These are phyloP conservation scores for Alviniconcha strummeri DNA, from an alignment of 2,888 invertebrate genomes.

Conservation along the genomic window DNA sequence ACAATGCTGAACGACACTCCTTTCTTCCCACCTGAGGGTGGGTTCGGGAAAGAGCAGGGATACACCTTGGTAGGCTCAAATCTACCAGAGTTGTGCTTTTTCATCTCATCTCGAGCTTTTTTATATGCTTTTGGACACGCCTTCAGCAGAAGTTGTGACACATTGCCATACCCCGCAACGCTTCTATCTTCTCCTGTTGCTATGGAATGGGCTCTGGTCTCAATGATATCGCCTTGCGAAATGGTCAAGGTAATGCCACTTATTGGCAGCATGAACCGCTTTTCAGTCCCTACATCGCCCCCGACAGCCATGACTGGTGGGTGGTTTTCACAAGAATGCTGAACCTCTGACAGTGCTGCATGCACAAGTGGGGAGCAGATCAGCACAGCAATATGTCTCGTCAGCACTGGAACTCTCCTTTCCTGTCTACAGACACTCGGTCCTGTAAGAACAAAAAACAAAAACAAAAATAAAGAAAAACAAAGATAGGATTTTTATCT, in stretches of 20 bases:
- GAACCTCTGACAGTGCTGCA: background rate
- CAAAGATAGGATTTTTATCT: no score
- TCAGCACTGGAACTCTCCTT: background rate
- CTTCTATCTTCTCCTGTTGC: background rate
- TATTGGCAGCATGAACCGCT: background rate
- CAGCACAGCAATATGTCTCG: background rate
- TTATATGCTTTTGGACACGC: constrained; percentile 7
- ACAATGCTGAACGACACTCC: constrained; percentile 11
- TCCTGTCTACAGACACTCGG: no score
- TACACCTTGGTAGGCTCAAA: constrained; percentile 8
- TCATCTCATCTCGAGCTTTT: background rate
- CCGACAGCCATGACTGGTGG: constrained; percentile 3
- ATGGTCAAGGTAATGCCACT: background rate
- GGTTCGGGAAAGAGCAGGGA: background rate
- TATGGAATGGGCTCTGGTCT: background rate
- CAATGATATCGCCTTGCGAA: constrained; percentile 7
- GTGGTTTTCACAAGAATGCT: background rate
- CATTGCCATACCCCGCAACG: background rate
- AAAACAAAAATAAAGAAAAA: no score
- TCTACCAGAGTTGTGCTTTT: background rate
- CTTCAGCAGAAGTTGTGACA: background rate
- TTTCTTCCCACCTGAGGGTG: background rate
- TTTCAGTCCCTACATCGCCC: background rate
- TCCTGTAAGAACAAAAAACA: no score
- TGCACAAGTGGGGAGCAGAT: background rate